A percentile compares a stretch with the other conserved stretches of the same genome.
Evolutionary conservation across 2,797 vertebrate genomes (phyloP).

Genomic region (Pantherophis vulpinus): DNA sequence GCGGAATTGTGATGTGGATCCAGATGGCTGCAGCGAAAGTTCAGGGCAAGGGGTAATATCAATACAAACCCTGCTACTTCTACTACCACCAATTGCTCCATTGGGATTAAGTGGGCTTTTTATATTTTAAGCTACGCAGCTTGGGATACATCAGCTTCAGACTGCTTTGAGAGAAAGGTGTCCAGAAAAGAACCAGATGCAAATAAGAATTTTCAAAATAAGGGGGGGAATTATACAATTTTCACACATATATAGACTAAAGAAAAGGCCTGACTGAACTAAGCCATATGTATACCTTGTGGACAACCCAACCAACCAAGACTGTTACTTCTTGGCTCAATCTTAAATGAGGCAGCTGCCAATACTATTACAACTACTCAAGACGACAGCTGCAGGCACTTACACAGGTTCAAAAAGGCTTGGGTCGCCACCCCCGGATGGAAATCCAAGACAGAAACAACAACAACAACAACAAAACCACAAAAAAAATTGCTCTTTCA

Average conservation of each 20-base stretch:
- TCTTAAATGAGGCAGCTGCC: conserved; percentile 72
- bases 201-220: conserved; percentile 13
- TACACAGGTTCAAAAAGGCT: conserved; percentile 60
- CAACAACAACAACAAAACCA: conserved; percentile 8
- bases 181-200: conserved; percentile 52
- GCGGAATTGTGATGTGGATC: conserved; percentile 80
- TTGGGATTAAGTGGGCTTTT: conserved; percentile 64
- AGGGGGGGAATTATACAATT: conserved; percentile 7
- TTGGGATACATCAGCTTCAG: not conserved
- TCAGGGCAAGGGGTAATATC: conserved; percentile 65
- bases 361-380: conserved; percentile 57
- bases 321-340: conserved; percentile 70
- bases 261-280: conserved; percentile 76
- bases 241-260: conserved; percentile 29
- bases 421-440: conserved; percentile 24
- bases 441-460: conserved; percentile 10
- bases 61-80: conserved; percentile 33
- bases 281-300: conserved; percentile 87
- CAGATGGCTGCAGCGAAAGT: conserved; percentile 76
- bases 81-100: conserved; percentile 65
- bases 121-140: conserved; percentile 66
- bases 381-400: conserved; percentile 63
- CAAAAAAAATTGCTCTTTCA: conserved; percentile 58
- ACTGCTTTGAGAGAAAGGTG: conserved; percentile 67
- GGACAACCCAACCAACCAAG: conserved; percentile 71